Conservation (phyloP, 2,113 vertebrate species). For the Sialia sialis region DNA sequence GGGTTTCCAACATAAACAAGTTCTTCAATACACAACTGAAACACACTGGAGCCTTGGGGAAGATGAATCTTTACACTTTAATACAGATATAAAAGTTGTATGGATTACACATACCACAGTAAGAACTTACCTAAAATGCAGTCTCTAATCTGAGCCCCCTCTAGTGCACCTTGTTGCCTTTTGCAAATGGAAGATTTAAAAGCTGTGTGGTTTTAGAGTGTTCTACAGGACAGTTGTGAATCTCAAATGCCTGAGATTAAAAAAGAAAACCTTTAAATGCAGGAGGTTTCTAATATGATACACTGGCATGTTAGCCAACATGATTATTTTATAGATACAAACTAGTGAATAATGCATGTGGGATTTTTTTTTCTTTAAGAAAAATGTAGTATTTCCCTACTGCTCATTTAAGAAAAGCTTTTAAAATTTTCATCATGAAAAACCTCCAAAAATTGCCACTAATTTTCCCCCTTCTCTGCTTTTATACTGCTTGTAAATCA, state of each 20-base stretch:
- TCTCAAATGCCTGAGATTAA: background rate
- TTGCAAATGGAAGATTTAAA: background rate
- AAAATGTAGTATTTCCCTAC: background rate
- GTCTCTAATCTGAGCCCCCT: background rate
- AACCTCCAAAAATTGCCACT: background rate
- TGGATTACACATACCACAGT: fast-evolving
- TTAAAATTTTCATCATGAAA: constrained; percentile 7
- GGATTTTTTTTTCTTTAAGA: background rate
- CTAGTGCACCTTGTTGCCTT: background rate
- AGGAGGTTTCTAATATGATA: background rate
- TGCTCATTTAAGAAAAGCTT: background rate
- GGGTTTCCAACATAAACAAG: background rate
- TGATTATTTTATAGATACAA: background rate
- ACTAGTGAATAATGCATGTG: background rate
- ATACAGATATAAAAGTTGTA: background rate
- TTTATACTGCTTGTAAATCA: constrained; percentile 42
- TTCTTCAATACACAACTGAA: background rate
- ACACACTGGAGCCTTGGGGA: background rate
- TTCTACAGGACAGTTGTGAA: background rate
- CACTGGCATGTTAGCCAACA: background rate
- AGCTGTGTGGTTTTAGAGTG: fast-evolving
- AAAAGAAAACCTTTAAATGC: background rate
- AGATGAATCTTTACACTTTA: background rate
- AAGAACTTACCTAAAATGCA: background rate
- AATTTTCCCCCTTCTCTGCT: background rate